A percentile compares a stretch with the other conserved stretches of the same genome.
phyloP scores from a whole-genome alignment of 2,113 vertebrate genomes.

The Grantiella picta region DNA sequence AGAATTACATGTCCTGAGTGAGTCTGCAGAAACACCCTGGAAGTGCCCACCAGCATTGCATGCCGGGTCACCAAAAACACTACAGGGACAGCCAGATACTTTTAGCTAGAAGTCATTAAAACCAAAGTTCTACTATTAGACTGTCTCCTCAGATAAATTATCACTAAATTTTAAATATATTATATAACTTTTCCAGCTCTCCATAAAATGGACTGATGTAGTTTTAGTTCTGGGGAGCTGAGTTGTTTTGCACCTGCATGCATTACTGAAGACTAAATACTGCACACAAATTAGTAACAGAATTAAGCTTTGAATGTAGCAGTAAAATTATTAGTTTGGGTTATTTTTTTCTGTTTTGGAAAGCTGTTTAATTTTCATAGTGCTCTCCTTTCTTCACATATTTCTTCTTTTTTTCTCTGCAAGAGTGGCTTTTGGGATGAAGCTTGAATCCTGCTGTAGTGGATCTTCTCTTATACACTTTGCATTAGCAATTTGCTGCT shows the following conservation, averaged over 20 bases:
- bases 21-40: not conserved
- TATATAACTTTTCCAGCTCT: not conserved
- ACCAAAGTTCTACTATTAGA: not conserved
- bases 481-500: conserved; percentile 75
- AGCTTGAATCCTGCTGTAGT: conserved; percentile 15
- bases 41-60: not conserved
- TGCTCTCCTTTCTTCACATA: not conserved
- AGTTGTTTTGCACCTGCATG: not conserved
- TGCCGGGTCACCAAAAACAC: not conserved
- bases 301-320: not conserved
- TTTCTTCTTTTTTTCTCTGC: conserved; percentile 8
- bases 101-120: not conserved
- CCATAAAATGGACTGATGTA: not conserved
- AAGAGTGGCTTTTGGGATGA: conserved; percentile 13
- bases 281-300: not conserved
- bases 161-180: not conserved
- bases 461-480: conserved; percentile 54
- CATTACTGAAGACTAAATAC: not conserved
- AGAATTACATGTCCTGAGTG: not conserved
- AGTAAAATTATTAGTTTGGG: not conserved
- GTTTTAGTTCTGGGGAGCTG: not conserved
- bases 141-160: not conserved
- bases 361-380: not conserved
- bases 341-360: not conserved
- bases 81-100: rapidly evolving